These are phyloP conservation scores for Ianthella basta DNA, from an alignment of 37 sponge, comb jelly and placozoan genomes.

Conservation along the genomic window DNA sequence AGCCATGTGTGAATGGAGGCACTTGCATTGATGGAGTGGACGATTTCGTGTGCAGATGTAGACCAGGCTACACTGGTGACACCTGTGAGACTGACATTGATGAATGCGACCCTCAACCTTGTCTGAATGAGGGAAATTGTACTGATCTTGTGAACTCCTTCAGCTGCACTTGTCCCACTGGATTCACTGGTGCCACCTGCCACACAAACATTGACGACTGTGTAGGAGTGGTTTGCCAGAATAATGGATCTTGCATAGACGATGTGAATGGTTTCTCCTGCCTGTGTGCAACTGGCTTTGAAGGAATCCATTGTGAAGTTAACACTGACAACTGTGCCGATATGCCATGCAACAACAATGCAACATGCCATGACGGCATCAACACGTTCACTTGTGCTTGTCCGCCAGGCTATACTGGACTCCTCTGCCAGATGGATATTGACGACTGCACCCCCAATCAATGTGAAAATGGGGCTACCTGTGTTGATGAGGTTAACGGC, in stretches of 20 bases:
- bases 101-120: constrained; percentile 31
- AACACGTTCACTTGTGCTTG: constrained; percentile 24
- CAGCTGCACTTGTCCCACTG: constrained; percentile 19
- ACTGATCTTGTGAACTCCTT: constrained; percentile 34
- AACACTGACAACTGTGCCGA: constrained; percentile 37
- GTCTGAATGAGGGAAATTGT: constrained; percentile 36
- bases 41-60: constrained; percentile 24
- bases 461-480: constrained; percentile 9
- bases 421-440: constrained; percentile 29
- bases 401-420: constrained; percentile 19
- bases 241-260: constrained; percentile 31
- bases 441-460: constrained; percentile 18
- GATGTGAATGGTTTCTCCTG: constrained; percentile 17
- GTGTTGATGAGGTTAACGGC: constrained; percentile 38
- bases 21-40: constrained; percentile 38
- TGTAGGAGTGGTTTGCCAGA: neutral
- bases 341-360: constrained; percentile 31
- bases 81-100: constrained; percentile 30
- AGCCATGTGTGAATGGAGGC: constrained; percentile 39
- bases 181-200: constrained; percentile 32
- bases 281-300: constrained; percentile 24
- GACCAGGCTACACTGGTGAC: constrained; percentile 32
- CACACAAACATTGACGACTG: constrained; percentile 34
- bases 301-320: constrained; percentile 16
- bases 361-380: constrained; percentile 33